Percentiles rank a stretch among this genome's conserved stretches.
Evolutionary conservation across 1,140 invertebrate genomes (phyloP).

Genomic region (Micrasema minimum): DNA sequence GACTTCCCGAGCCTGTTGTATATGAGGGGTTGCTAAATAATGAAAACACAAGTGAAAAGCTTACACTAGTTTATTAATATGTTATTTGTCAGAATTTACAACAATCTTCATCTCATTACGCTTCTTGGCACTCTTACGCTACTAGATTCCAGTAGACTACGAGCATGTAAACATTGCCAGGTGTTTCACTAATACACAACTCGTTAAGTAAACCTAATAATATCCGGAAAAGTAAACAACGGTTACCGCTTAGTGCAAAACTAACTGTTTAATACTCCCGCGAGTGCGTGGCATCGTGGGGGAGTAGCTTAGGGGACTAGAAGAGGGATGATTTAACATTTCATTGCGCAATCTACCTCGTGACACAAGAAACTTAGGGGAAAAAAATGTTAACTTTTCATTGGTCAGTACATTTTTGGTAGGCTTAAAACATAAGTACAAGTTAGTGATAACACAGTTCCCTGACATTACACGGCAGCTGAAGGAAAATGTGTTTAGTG

Average conservation of each 20-base stretch:
- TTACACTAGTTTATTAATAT: slow-evolving; percentile 51
- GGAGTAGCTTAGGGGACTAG: slow-evolving; percentile 46
- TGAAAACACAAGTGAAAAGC: slow-evolving; percentile 42
- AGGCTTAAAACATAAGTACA: too few species aligned
- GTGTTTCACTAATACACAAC: slow-evolving; percentile 36
- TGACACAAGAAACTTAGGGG: slow-evolving; percentile 24
- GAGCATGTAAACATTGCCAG: slow-evolving; percentile 24
- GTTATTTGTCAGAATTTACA: slow-evolving; percentile 52
- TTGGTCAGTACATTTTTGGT: slow-evolving; percentile 12
- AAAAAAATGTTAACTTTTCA: slow-evolving; percentile 26
- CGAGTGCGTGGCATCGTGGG: slow-evolving; percentile 35
- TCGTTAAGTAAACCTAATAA: slow-evolving; percentile 36
- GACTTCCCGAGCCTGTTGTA: not conserved
- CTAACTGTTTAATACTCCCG: slow-evolving; percentile 14
- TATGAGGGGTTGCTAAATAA: not conserved
- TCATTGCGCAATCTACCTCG: slow-evolving; percentile 45
- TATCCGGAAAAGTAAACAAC: slow-evolving; percentile 32
- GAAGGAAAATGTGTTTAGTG: too few species aligned
- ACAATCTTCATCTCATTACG: slow-evolving; percentile 39
- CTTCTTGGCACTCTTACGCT: slow-evolving; percentile 43
- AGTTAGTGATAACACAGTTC: too few species aligned
- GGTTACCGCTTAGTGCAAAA: not conserved
- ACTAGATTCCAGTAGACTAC: slow-evolving; percentile 34
- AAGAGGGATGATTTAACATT: slow-evolving; percentile 40
- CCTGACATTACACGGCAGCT: too few species aligned